These are phyloP conservation scores for Tiaroga cobitis DNA, from an alignment of 2,797 vertebrate genomes.

Conservation along the genomic window DNA sequence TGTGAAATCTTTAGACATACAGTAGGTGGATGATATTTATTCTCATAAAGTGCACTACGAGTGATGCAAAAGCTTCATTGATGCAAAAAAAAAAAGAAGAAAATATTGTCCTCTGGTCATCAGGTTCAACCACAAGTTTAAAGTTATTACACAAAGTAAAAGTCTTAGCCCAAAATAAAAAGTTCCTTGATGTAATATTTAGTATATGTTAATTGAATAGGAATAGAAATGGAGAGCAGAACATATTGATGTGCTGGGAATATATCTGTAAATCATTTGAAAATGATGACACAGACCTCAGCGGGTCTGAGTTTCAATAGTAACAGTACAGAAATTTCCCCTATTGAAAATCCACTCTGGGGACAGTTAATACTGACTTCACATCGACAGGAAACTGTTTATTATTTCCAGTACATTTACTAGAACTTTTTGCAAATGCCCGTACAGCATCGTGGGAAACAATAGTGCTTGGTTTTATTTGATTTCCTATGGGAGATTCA, in stretches of 20 bases:
- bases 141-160: conserved; percentile 16
- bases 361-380: conserved; percentile 22
- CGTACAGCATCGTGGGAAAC: conserved; percentile 57
- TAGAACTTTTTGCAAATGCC: conserved; percentile 38
- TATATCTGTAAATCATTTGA: conserved; percentile 39
- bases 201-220: conserved; percentile 25
- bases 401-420: conserved; percentile 25
- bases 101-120: background rate
- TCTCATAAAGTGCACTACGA: background rate
- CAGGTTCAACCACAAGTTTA: background rate
- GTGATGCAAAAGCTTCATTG: background rate
- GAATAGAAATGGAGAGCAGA: background rate
- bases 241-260: conserved; percentile 31
- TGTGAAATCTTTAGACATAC: background rate
- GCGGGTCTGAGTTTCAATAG: background rate
- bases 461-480: conserved; percentile 61
- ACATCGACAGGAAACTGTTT: conserved; percentile 23
- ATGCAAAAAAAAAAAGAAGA: background rate
- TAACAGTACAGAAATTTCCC: background rate
- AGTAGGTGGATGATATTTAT: background rate
- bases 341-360: conserved; percentile 5
- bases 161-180: conserved; percentile 27
- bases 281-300: conserved; percentile 26
- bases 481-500: conserved; percentile 65
- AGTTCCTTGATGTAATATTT: conserved; percentile 31